Percentiles rank a stretch among this genome's conserved stretches.
phyloP scores from a whole-genome alignment of 2,888 invertebrate species.

The Nomada ruficornis region DNA sequence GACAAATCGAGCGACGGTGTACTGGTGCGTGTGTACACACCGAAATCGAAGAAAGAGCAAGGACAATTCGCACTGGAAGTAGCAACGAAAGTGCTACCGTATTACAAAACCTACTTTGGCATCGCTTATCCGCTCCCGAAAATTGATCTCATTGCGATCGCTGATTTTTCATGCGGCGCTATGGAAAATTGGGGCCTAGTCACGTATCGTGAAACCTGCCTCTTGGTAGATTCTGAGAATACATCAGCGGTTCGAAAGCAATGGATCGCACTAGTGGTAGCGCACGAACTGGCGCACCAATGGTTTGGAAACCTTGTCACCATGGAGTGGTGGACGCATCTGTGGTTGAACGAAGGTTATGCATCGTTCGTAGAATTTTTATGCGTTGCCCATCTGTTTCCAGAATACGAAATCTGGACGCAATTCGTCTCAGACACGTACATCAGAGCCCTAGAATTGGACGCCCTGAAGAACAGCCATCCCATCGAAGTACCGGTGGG shows the following conservation, averaged over 20 bases:
- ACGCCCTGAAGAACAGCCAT: slow-evolving; percentile 96
- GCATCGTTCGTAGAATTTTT: slow-evolving; percentile 98
- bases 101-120: slow-evolving; percentile 97
- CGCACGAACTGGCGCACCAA: slow-evolving; percentile 98
- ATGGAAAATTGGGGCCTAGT: slow-evolving; percentile 99
- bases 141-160: slow-evolving; percentile 97
- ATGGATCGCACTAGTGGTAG: slow-evolving; percentile 94
- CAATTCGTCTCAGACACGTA: slow-evolving; percentile 97
- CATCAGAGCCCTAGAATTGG: slow-evolving; percentile 93
- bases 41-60: slow-evolving; percentile 95
- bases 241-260: slow-evolving; percentile 94
- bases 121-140: slow-evolving; percentile 98
- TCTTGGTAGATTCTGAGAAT: slow-evolving; percentile 95
- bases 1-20: slow-evolving; percentile 93
- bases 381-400: slow-evolving; percentile 96
- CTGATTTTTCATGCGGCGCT: slow-evolving; percentile 97
- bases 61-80: slow-evolving; percentile 96
- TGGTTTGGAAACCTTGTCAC: slow-evolving; percentile 99
- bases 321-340: slow-evolving; percentile 99
- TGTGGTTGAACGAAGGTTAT: slow-evolving; percentile 98
- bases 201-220: slow-evolving; percentile 91
- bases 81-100: slow-evolving; percentile 95
- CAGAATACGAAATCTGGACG: slow-evolving; percentile 98
- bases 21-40: slow-evolving; percentile 92
- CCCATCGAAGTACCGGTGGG: slow-evolving; percentile 98